Base-by-base conservation (phyloP, 2,113 vertebrate species). In the Python bivittatus region DNA sequence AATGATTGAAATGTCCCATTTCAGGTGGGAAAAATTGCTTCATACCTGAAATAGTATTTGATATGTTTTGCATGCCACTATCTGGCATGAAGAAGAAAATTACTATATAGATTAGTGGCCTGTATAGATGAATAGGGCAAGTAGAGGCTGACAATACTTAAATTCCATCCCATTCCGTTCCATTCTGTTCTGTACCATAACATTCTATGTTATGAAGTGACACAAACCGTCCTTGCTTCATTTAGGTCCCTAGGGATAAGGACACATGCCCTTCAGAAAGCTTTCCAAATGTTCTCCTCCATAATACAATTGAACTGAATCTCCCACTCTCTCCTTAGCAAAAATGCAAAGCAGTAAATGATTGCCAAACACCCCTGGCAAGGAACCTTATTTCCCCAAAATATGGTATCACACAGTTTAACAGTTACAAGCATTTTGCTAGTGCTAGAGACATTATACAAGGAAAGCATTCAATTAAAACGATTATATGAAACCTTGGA, bases 401-500 rank as follows among this genome's bases (percentile, higher is more conserved):
- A 86, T 53, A 48, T 13, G 89, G 33, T 25, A 33, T 0, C n/a
- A 29, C 72, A 84, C 0, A 1, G 33, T 27, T 88, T 91, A 86
- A 84, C 90, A 27, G 1, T 84, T 27, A 12, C n/a, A 38, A 92
- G 58, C 1, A 0, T 38, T 44, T 87, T 27, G 9, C n/a, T n/a
- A 90, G 58, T 0, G 0, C 33, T 44, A n/a, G 48, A 4, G 93
- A 27, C 54, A 90, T 91, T 29, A 72, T 23, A 91, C 10, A 53
- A 83, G 6, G 33, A 87, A 52, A 86, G 22, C 25, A 48, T n/a
- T 90, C 27, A 54, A 1, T 91, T 90, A 38, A 12, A 84, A 38
- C 54, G 90, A 86, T 91, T 93, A 57, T 27, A 93, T 84, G 92
- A 92, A 93, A 5, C 57, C 25, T 95, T 83, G 52, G 42, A 7